Evolutionary conservation across 2,113 vertebrate genomes (phyloP).

Genomic region (Chascanopsetta lugubris): DNA sequence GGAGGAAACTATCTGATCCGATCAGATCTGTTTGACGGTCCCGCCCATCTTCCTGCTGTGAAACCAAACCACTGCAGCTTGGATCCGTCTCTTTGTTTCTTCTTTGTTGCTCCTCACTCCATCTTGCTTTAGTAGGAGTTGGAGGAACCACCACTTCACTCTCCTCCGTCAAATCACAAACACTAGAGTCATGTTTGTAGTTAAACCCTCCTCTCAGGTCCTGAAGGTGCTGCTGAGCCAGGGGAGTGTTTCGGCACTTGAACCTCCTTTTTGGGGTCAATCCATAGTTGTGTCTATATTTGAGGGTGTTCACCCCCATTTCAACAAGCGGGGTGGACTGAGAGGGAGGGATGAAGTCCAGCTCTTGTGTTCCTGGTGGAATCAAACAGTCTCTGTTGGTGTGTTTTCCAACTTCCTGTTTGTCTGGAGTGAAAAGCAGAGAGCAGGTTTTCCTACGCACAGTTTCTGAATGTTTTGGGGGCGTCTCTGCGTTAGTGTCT

Average conservation of each 20-base stretch:
- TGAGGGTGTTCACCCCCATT: too few relatives aligned
- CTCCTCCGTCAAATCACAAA: slow-evolving; percentile 14
- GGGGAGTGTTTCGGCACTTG: slow-evolving; percentile 8
- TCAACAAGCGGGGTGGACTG: slow-evolving; percentile 71
- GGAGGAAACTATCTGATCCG: background rate
- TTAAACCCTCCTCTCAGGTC: background rate
- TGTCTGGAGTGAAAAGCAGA: slow-evolving; percentile 18
- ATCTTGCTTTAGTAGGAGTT: slow-evolving; percentile 29
- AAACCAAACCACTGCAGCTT: background rate
- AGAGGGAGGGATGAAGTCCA: slow-evolving; percentile 66
- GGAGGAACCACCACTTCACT: slow-evolving; percentile 36
- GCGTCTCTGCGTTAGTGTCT: background rate
- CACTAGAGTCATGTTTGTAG: slow-evolving; percentile 10
- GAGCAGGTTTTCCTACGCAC: background rate
- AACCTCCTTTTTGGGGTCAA: slow-evolving; percentile 28
- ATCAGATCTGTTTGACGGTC: slow-evolving; percentile 16
- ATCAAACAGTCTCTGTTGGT: slow-evolving; percentile 8
- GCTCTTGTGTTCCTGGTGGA: slow-evolving; percentile 5
- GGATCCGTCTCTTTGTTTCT: background rate
- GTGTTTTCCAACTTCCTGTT: background rate
- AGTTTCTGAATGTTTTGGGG: background rate
- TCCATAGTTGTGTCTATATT: background rate
- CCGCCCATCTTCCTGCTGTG: background rate
- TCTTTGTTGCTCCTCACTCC: background rate
- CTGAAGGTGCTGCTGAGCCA: background rate